Evolutionary conservation across 2,113 vertebrate species (phyloP), one percentile per base, ranked within the genome.

Genomic region (Nothoprocta pentlandii): DNA sequence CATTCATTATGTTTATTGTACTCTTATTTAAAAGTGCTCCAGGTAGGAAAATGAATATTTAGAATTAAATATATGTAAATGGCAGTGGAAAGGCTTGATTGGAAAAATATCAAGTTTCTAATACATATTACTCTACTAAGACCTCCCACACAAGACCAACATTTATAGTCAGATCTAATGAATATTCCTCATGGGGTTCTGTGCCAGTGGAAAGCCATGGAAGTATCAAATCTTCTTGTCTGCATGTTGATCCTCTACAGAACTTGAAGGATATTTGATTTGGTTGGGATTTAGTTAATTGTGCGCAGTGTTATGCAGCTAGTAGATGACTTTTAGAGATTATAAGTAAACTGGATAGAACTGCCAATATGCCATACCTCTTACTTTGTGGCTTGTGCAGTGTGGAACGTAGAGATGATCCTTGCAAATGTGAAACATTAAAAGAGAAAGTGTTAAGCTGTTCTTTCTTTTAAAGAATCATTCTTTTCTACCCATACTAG

Each of bases 81-180:
- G 81, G 68, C 80, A 90, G 80, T 97, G 89, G 94, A 95, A 97
- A 92, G 96, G 73, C 95, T 82, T 96, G 86, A 94, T 54, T 97
- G 97, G 97, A 96, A 92, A 89, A 90, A 94, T 41, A 96, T 95
- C 97, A 97, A 96, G 92, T 96, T 95, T 96, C 92, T 97, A 96
- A 96, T 97, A 96, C 94, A 97, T 94, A 97, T 53, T 83, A 95
- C 80, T 96, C 21, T 95, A 90, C 74, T 91, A 86, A 96, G 96
- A 85, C 61, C 97, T 96, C 97, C 97, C 97, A 98, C 97, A 89
- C 86, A 80, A 89, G 96, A 87, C 63, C 93, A 96, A 93, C 28
- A 16, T 96, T 97, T 94, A 87, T 87, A 97, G 93, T 81, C 92
- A 44, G 58, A 77, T 86, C 32, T 95, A 80, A 85, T 92, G 63